phyloP scores from a whole-genome alignment of 2,888 invertebrate species.

The Liopterus haemorrhoidalis region DNA sequence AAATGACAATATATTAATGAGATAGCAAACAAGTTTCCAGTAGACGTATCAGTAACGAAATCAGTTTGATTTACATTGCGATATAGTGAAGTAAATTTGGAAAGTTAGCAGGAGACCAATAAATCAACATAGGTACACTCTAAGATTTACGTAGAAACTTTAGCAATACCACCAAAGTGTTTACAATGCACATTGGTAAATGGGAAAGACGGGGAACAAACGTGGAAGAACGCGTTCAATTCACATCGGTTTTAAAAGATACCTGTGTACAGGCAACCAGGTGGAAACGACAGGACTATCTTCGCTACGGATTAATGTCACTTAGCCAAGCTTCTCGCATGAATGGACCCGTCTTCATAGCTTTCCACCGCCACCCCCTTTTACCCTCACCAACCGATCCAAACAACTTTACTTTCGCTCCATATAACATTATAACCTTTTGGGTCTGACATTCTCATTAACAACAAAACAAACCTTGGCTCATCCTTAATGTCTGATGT shows the following conservation, averaged over 20 bases:
- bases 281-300: conserved; percentile 10
- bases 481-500: too few relatives aligned
- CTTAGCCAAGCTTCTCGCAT: conserved; percentile 8
- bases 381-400: too few relatives aligned
- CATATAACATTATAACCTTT: conserved; percentile 14
- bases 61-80: conserved; percentile 24
- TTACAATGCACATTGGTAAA: too few relatives aligned
- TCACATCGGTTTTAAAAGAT: too few relatives aligned
- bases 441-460: too few relatives aligned
- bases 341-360: conserved; percentile 13
- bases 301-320: conserved; percentile 11
- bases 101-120: conserved; percentile 17
- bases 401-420: conserved; percentile 13
- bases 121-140: conserved; percentile 19
- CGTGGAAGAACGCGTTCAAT: too few relatives aligned
- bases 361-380: too few relatives aligned
- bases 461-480: too few relatives aligned
- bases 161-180: conserved; percentile 18
- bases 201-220: too few relatives aligned
- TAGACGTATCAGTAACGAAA: too few relatives aligned
- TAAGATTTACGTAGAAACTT: conserved; percentile 23
- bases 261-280: conserved; percentile 10
- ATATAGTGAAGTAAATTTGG: conserved; percentile 21
- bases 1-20: too few relatives aligned
- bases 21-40: too few relatives aligned